A percentile compares a stretch with the other conserved stretches of the same genome.
Conservation (phyloP, 2,113 vertebrate genomes). For the Cyanoramphus novaezelandiae region DNA sequence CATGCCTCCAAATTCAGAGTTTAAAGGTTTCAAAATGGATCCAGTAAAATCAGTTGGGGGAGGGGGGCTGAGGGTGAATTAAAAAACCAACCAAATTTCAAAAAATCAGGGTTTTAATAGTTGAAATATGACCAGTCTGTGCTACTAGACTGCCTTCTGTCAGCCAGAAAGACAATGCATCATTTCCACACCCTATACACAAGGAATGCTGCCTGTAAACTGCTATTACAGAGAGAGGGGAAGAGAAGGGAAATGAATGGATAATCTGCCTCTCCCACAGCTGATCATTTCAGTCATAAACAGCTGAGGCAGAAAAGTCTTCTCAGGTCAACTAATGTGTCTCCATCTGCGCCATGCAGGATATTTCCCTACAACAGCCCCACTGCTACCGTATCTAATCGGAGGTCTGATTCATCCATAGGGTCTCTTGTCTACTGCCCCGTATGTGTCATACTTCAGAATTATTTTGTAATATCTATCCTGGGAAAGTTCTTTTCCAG, state of each 20-base stretch:
- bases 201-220: not conserved
- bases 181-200: not conserved
- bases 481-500: not conserved
- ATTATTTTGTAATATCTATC: not conserved
- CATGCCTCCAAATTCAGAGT: not conserved
- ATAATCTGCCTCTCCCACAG: not conserved
- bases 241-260: not conserved
- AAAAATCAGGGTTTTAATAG: not conserved
- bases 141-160: not conserved
- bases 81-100: not conserved
- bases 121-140: not conserved
- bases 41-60: accelerated
- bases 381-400: not conserved
- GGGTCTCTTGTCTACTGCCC: not conserved
- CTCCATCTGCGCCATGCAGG: not conserved
- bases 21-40: not conserved
- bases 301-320: not conserved
- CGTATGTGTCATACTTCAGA: not conserved
- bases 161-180: not conserved
- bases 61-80: not conserved
- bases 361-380: not conserved
- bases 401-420: accelerated
- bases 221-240: not conserved
- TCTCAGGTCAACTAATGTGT: not conserved
- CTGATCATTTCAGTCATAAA: not conserved